Percentiles rank a stretch among this genome's conserved stretches.
Evolutionary conservation across 1,140 invertebrate genomes (phyloP).

Genomic region (Anadara kagoshimensis): DNA sequence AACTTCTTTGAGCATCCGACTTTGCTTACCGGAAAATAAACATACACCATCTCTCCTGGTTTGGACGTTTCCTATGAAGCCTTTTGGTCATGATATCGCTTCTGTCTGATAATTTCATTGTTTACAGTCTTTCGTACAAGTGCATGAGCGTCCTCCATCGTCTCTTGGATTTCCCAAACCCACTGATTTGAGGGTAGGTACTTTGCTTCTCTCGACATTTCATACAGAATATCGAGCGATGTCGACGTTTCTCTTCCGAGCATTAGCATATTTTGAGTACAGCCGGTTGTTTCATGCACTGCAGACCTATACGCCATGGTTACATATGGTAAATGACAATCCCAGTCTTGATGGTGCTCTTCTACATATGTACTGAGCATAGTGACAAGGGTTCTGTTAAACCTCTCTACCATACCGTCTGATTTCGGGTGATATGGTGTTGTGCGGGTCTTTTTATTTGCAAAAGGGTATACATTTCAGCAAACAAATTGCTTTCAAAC

Average conservation of each 20-base stretch:
- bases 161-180: conserved; percentile 21
- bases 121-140: conserved; percentile 6
- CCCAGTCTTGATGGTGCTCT: too few species aligned
- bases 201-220: background rate
- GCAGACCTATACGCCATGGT: conserved; percentile 32
- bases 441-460: too few species aligned
- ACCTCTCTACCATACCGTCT: too few species aligned
- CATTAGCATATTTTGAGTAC: conserved; percentile 33
- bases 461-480: too few species aligned
- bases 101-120: background rate
- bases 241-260: conserved; percentile 30
- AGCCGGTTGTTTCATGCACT: conserved; percentile 9
- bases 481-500: too few species aligned
- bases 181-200: background rate
- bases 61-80: background rate
- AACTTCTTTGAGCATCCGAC: too few species aligned
- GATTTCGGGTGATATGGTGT: too few species aligned
- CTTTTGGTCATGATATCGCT: conserved; percentile 15
- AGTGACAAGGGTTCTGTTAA: too few species aligned
- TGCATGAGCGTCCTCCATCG: conserved; percentile 4
- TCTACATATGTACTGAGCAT: too few species aligned
- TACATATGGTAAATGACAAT: conserved; percentile 30
- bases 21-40: too few species aligned
- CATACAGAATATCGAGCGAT: conserved; percentile 16
- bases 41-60: too few species aligned